These are phyloP conservation scores for Andrena camellia DNA, from an alignment of 2,888 invertebrate genomes.

Conservation along the genomic window DNA sequence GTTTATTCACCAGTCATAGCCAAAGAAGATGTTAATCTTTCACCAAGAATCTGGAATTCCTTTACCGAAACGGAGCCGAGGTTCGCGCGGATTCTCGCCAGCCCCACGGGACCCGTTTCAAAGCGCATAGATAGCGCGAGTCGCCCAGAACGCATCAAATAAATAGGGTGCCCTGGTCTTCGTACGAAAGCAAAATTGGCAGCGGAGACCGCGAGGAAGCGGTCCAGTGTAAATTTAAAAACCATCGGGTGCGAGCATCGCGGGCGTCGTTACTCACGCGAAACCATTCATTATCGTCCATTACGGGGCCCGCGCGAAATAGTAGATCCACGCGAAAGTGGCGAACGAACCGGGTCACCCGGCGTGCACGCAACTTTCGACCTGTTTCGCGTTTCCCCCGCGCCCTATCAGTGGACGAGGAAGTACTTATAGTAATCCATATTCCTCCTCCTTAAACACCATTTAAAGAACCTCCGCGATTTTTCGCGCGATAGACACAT, in stretches of 20 bases:
- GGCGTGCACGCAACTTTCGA: constrained; percentile 25
- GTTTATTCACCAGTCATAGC: too few relatives aligned
- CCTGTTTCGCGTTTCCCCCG: constrained; percentile 3
- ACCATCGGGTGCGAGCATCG: not conserved
- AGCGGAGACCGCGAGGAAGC: not conserved
- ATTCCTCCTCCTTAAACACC: not conserved
- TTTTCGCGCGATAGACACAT: not conserved
- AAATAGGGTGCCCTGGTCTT: not conserved
- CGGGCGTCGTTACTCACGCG: not conserved
- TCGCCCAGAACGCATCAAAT: not conserved
- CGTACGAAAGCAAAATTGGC: not conserved
- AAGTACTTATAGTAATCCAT: constrained; percentile 8
- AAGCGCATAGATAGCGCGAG: not conserved
- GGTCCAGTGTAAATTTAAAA: constrained; percentile 12
- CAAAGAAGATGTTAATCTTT: too few relatives aligned
- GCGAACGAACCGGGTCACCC: constrained; percentile 26
- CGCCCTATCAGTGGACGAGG: not conserved
- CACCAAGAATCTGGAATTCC: constrained; percentile 1
- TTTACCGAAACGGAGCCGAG: too few relatives aligned
- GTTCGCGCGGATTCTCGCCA: not conserved
- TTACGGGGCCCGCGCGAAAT: constrained; percentile 32
- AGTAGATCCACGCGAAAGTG: constrained; percentile 35
- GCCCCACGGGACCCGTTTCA: not conserved
- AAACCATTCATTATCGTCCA: constrained; percentile 28
- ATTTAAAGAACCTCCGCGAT: not conserved